These are phyloP conservation scores for Acanthosepion pharaonis DNA, from an alignment of 2,888 invertebrate species.

Conservation along the genomic window DNA sequence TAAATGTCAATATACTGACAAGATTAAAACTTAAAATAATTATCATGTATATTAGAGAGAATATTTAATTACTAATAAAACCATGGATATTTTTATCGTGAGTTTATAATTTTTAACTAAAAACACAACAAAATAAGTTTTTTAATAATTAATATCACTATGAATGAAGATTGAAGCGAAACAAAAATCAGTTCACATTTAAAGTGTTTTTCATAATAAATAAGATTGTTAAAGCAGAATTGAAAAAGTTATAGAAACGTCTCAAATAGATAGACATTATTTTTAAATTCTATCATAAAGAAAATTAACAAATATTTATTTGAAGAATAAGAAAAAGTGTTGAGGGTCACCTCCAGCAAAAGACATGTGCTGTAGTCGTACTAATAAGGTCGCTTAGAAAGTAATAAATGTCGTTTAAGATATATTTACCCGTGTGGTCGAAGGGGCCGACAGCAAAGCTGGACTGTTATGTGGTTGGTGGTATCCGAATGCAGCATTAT, in stretches of 20 bases:
- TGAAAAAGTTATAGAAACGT: neutral
- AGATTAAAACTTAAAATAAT: too few species aligned
- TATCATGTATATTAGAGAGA: too few species aligned
- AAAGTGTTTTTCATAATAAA: too few species aligned
- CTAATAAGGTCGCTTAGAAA: neutral
- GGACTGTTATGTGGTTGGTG: neutral
- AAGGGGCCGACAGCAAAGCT: neutral
- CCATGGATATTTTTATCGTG: too few species aligned
- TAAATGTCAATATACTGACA: too few species aligned
- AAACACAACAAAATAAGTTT: too few species aligned
- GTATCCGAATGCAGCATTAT: neutral
- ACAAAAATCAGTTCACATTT: too few species aligned
- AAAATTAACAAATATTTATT: neutral
- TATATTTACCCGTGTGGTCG: neutral
- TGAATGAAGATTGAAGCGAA: too few species aligned
- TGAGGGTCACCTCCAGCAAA: constrained; percentile 8
- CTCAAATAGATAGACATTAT: neutral
- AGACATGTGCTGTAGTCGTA: constrained; percentile 2
- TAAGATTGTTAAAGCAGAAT: neutral
- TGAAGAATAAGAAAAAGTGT: neutral
- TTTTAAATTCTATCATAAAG: neutral
- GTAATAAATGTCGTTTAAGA: neutral
- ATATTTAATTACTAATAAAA: too few species aligned
- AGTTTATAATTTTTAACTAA: too few species aligned
- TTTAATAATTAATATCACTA: too few species aligned